phyloP scores from a whole-genome alignment of 1,140 invertebrate species.

The Thrips palmi region DNA sequence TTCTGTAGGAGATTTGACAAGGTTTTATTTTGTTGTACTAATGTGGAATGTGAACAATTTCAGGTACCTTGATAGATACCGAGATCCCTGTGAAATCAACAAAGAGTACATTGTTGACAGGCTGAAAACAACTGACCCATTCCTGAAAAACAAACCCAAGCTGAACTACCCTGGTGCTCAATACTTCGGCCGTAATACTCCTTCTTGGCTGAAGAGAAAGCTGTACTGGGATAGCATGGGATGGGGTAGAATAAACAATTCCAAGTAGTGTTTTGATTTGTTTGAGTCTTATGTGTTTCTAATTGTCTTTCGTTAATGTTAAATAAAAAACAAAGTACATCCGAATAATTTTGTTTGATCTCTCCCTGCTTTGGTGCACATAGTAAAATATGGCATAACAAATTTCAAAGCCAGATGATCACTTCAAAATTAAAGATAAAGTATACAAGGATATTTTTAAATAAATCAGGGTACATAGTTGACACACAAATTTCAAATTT shows the following conservation, averaged over 20 bases:
- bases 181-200: constrained; percentile 29
- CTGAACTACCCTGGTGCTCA: constrained; percentile 58
- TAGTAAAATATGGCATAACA: too few relatives aligned
- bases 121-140: constrained; percentile 64
- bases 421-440: too few relatives aligned
- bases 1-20: neutral
- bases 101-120: constrained; percentile 73
- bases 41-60: constrained; percentile 6
- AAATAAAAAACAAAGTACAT: too few relatives aligned
- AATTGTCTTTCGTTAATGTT: too few relatives aligned
- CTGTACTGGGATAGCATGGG: constrained; percentile 42
- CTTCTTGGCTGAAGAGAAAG: constrained; percentile 59
- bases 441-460: too few relatives aligned
- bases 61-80: constrained; percentile 76
- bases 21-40: neutral
- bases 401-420: too few relatives aligned
- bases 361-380: too few relatives aligned
- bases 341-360: too few relatives aligned
- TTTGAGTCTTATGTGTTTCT: too few relatives aligned
- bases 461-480: too few relatives aligned
- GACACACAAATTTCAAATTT: too few relatives aligned
- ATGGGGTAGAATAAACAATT: constrained; percentile 48
- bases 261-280: too few relatives aligned
- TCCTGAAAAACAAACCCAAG: constrained; percentile 42
- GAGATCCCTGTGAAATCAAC: constrained; percentile 70